A percentile compares a stretch with the other conserved stretches of the same genome.
phyloP scores from a whole-genome alignment of 2,113 vertebrate genomes.

The Xiphophorus couchianus region DNA sequence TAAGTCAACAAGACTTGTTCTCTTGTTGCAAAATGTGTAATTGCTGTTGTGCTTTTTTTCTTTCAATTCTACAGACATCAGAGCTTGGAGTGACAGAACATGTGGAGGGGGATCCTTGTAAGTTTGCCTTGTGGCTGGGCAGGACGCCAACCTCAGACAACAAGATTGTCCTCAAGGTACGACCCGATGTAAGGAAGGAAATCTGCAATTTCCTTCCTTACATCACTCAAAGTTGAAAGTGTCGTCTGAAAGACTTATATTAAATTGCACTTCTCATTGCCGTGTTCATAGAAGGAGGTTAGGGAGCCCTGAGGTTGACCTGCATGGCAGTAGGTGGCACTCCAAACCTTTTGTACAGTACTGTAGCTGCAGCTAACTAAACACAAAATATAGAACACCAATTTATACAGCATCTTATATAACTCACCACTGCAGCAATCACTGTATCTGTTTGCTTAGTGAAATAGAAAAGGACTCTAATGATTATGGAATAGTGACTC shows the following conservation, averaged over 20 bases:
- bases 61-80: constrained; percentile 84
- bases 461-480: not conserved
- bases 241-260: not conserved
- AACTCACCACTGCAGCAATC: constrained; percentile 23
- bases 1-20: not conserved
- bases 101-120: constrained; percentile 97
- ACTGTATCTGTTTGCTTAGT: constrained; percentile 40
- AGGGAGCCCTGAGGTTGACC: too few relatives aligned
- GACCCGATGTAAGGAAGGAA: too few relatives aligned
- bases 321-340: too few relatives aligned
- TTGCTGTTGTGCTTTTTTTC: not conserved
- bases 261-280: not conserved
- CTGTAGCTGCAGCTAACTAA: too few relatives aligned
- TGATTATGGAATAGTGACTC: not conserved
- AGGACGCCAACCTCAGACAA: constrained; percentile 98
- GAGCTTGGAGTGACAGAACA: constrained; percentile 98
- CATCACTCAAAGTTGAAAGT: not conserved
- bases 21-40: not conserved
- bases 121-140: constrained; percentile 97
- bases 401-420: constrained; percentile 39
- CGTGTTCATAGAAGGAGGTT: not conserved
- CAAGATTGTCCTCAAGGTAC: constrained; percentile 99
- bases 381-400: not conserved
- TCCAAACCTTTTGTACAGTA: too few relatives aligned
- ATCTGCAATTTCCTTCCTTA: not conserved